Base-by-base conservation (phyloP, 2,888 invertebrate genomes). In the Chironomus tentans region DNA sequence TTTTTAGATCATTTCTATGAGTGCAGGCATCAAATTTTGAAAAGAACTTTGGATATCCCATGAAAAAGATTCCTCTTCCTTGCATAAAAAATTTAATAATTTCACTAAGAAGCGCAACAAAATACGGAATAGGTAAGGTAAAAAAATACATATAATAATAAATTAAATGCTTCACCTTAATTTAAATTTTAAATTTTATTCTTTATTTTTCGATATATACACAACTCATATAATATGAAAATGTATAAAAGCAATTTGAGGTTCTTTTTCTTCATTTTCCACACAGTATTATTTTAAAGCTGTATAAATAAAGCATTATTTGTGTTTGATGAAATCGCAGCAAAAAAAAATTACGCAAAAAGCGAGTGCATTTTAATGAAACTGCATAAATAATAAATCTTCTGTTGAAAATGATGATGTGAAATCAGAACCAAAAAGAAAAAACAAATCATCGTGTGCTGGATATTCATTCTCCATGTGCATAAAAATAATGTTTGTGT, bases 151-250 rank as follows among this genome's bases (percentile, higher is more conserved):
- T 68, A 24, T 22, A 68, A 69, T 15, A 76, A 76, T 76, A 76
- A 76, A 76, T 76, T 76, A 76, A 76, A 76, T 76, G 76, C 65
- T 76, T 76, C 76, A 28, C 68, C 76, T 76, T 56, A 76, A 76
- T 76, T 76, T 76, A 62, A 76, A 76, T n/a, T 76, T 76, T 28
- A 76, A 76, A 76, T 76, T 68, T 38, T 38, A 38, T 38, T 50
- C 15, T 38, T 38, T 38, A 38, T 38, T 56, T 56, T 56, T 56
- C 56, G 18, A 65, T 24, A 56, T 56, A 62, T 12, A 65, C 65
- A 65, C 22, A 62, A 50, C 50, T 50, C 18, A 56, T 56, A 56
- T 56, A 15, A 38, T 38, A 38, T 38, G 38, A 38, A 38, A 38
- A 38, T 38, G 38, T 38, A 56, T 22, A 22, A 21, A 46, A 48